Evolutionary conservation across 2,797 vertebrate species (phyloP), one percentile per base, ranked within the genome.

Genomic region (Rachycentron canadum): DNA sequence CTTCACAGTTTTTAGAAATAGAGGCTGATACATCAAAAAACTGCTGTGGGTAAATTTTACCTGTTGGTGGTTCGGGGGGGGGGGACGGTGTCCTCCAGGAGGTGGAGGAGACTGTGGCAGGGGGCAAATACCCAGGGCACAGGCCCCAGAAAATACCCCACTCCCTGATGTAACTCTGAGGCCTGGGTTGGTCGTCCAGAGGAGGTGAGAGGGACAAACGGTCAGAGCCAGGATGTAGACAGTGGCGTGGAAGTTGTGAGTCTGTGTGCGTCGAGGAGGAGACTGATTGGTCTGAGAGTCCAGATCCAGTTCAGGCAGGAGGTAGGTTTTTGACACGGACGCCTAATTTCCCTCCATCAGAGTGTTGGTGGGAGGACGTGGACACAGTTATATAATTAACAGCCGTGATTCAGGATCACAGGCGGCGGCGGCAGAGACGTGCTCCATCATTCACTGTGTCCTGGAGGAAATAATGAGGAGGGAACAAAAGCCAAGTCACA

Each of bases 311-410:
- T 28, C 50, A 41, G 69, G 30, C 25, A 43, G 53, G 68, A 56
- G 8, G 68, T 65, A 41, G n/a, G 23, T 47, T 45, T 73, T 14
- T 76, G 73, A 87, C 77, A 85, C 76, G 56, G 34, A 80, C 81
- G 64, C 81, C 67, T 78, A 34, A 14, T 79, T 65, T 66, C 57
- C 43, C n/a, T 78, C 61, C 61, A 43, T 69, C 58, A 23, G 36
- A 2, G 69, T 7, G 12, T 63, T 17, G 0, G 67, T n/a, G 69
- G 65, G 61, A 59, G 43, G 45, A 63, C 4, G 69, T 65, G 78
- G 74, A 71, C 2, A 2, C 16, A 0, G 58, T 88, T 74, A 81
- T 72, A 66, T 85, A 81, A 86, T 60, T 30, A 67, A n/a, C 81
- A 53, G 59, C 59, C 11, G n/a, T 11, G 38, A 57, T 74, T 59